Evolutionary conservation across 2,797 vertebrate genomes (phyloP), one percentile per base, ranked within the genome.

Genomic region (Amblyopsis hoosieri): DNA sequence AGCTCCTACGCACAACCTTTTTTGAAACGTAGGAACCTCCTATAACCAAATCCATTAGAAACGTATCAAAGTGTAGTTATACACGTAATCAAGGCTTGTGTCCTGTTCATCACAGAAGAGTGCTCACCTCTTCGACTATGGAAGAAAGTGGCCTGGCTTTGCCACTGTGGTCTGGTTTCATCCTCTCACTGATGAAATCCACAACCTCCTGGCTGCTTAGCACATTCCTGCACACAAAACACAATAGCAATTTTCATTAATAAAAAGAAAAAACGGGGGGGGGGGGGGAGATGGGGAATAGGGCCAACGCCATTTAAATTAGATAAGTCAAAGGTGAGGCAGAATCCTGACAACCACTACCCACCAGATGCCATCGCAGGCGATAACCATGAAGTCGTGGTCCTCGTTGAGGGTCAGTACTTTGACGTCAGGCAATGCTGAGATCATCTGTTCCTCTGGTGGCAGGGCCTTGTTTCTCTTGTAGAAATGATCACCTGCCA

Each of bases 121-220:
- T 23, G 37, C 64, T 92, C 79, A 99, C 98, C 94, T 99, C 97
- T 90, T 98, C 96, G 63, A 96, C 94, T 4, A 99, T 96, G 67
- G 94, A 94, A 46, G 98, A 96, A 46, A 99, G 91, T 0, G 93
- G 66, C 79, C 90, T 90, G 78, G 89, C 83, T 60, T 93, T 87
- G 64, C 93, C 94, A 0, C 85, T 93, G 81, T 94, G 91, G 71
- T 94, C 93, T 9, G 93, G 92, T 84, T 94, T 94, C 79, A 98
- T 94, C 86, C 95, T 94, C 62, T 96, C 93, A 50, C 93, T 95
- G 85, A 99, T 92, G 82, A 98, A 99, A 86, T 99, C 97, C 84
- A 99, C 94, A 74, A 99, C 98, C 80, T 99, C 97, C 84, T 99
- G 97, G 87, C 98, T 99, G 93, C 97, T 99, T 88, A 99, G 93